Conservation (phyloP, 2,888 invertebrate species). For the Aethes cnicana region DNA sequence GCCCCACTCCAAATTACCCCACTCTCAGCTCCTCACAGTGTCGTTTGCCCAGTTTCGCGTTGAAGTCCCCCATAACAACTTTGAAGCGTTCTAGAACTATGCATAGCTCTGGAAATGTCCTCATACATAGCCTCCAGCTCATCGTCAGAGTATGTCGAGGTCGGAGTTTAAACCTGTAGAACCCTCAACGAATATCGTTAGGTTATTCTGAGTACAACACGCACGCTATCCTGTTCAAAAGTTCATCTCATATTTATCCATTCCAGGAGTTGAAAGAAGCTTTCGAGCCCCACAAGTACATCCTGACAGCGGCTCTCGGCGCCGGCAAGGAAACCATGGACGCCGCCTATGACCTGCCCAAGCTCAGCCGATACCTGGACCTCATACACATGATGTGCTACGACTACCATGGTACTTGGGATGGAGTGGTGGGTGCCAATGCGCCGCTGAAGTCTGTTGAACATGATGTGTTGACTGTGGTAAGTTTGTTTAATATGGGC, state of each 20-base stretch:
- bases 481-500: too few relatives aligned
- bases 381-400: constrained; percentile 93
- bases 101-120: background rate
- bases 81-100: too few relatives aligned
- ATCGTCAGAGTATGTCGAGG: too few relatives aligned
- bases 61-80: too few relatives aligned
- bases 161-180: too few relatives aligned
- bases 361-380: constrained; percentile 86
- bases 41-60: too few relatives aligned
- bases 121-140: too few relatives aligned
- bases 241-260: constrained; percentile 59
- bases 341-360: constrained; percentile 88
- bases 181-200: too few relatives aligned
- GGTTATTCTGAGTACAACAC: too few relatives aligned
- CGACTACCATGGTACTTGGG: constrained; percentile 94
- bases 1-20: too few relatives aligned
- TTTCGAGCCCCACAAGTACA: constrained; percentile 85
- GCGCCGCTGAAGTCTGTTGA: constrained; percentile 84
- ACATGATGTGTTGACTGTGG: constrained; percentile 85
- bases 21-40: too few relatives aligned
- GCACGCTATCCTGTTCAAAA: too few relatives aligned
- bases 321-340: constrained; percentile 90
- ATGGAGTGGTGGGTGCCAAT: constrained; percentile 88
- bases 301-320: constrained; percentile 92
- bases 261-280: constrained; percentile 86